Evolutionary conservation across 2,888 invertebrate species (phyloP).

Genomic region (Acrobasis repandana): DNA sequence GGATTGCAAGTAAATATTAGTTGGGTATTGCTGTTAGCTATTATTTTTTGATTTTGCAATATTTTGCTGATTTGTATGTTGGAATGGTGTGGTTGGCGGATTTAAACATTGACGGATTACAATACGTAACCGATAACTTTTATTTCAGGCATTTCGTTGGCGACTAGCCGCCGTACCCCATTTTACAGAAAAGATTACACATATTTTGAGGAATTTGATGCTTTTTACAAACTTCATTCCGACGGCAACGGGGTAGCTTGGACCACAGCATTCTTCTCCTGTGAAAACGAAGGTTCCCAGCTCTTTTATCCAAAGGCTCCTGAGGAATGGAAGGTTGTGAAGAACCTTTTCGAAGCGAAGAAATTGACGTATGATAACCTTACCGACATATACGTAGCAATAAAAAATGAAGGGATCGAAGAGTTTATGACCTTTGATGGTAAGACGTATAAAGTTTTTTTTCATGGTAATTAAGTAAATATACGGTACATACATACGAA

Average conservation of each 20-base stretch:
- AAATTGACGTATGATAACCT: slow-evolving; percentile 32
- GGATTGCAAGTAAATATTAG: no score
- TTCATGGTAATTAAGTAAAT: neutral
- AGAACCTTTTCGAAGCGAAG: slow-evolving; percentile 35
- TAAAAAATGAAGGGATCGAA: slow-evolving; percentile 45
- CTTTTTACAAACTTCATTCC: slow-evolving; percentile 53
- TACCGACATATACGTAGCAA: slow-evolving; percentile 46
- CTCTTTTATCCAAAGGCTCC: slow-evolving; percentile 47
- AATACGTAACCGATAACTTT: no score
- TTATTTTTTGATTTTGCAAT: no score
- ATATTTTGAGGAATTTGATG: slow-evolving; percentile 45
- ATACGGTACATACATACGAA: neutral
- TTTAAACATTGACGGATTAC: no score
- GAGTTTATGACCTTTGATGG: slow-evolving; percentile 55
- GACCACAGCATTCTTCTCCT: slow-evolving; percentile 43
- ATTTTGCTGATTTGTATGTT: no score
- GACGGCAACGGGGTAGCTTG: slow-evolving; percentile 37
- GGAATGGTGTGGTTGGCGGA: no score
- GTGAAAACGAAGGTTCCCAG: slow-evolving; percentile 49
- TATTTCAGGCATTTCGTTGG: slow-evolving; percentile 33
- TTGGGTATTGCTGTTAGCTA: no score
- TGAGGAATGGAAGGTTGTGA: slow-evolving; percentile 47
- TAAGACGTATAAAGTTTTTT: slow-evolving; percentile 30
- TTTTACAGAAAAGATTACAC: slow-evolving; percentile 53
- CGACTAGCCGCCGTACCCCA: slow-evolving; percentile 34